A percentile compares a stretch with the other conserved stretches of the same genome.
These are phyloP conservation scores for Antheraea assamensis DNA, from an alignment of 2,888 invertebrate genomes.

Conservation along the genomic window DNA sequence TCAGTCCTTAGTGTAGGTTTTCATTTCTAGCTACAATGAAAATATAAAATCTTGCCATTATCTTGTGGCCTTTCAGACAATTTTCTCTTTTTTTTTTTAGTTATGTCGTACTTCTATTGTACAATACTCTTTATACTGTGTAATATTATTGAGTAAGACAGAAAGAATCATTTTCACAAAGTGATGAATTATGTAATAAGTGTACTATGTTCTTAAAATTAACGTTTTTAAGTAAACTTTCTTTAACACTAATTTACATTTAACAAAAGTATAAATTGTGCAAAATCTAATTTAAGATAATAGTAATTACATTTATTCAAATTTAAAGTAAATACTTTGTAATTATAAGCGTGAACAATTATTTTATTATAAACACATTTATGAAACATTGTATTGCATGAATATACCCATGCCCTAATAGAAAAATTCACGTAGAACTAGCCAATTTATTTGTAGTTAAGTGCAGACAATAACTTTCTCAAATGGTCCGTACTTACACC, in stretches of 20 bases:
- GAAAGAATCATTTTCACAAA: background rate
- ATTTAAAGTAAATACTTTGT: conserved; percentile 20
- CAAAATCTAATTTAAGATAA: background rate
- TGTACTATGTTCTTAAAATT: background rate
- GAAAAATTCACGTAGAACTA: conserved; percentile 62
- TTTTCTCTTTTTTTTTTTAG: background rate
- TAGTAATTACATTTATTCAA: too few species aligned
- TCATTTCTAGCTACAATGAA: background rate
- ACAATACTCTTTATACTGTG: background rate
- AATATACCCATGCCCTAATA: conserved; percentile 47
- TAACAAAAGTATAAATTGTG: background rate
- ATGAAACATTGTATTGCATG: conserved; percentile 38
- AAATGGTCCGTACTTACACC: conserved; percentile 77
- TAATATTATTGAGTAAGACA: background rate
- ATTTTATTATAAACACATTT: background rate
- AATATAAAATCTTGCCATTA: background rate
- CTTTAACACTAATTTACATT: background rate
- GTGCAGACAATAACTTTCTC: conserved; percentile 80
- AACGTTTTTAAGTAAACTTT: background rate
- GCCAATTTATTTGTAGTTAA: conserved; percentile 81
- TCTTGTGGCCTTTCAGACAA: background rate
- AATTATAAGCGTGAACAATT: conserved; percentile 21
- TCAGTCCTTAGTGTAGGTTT: background rate
- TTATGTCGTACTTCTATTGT: background rate
- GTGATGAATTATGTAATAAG: background rate